Evolutionary conservation across 2,797 vertebrate genomes (phyloP).

Genomic region (Phoebastria nigripes): DNA sequence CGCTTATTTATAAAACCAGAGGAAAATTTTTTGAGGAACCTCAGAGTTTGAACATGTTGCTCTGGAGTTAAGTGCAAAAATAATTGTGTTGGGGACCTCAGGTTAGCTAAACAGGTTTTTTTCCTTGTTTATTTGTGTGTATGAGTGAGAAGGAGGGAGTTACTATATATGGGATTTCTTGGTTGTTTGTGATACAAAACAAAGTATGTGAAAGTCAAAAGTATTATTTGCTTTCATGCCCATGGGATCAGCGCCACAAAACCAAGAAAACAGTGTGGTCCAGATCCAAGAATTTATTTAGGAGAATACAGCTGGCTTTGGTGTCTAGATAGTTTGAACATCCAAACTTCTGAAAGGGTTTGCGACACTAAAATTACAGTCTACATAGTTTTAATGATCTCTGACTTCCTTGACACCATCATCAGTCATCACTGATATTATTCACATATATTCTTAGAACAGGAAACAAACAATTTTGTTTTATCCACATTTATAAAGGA

Average conservation of each 20-base stretch:
- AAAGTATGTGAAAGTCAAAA: background rate
- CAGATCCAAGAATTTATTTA: background rate
- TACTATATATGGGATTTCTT: background rate
- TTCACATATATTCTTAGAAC: background rate
- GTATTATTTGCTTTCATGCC: background rate
- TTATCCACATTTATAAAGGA: background rate
- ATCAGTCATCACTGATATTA: background rate
- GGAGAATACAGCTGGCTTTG: background rate
- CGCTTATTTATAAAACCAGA: background rate
- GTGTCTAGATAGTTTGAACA: background rate
- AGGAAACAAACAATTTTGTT: background rate
- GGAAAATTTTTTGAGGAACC: background rate
- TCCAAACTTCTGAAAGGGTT: background rate
- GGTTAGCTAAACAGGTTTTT: background rate
- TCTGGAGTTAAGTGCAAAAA: background rate
- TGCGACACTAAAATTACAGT: background rate
- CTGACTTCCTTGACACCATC: background rate
- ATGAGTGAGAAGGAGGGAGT: background rate
- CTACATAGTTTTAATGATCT: background rate
- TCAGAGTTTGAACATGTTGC: background rate
- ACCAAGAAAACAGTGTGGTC: background rate
- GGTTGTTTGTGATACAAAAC: background rate
- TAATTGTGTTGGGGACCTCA: background rate
- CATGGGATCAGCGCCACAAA: background rate
- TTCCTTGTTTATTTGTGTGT: background rate